Percentiles rank a stretch among this genome's conserved stretches.
Evolutionary conservation across 2,113 vertebrate genomes (phyloP).

Genomic region (Otocyon megalotis): DNA sequence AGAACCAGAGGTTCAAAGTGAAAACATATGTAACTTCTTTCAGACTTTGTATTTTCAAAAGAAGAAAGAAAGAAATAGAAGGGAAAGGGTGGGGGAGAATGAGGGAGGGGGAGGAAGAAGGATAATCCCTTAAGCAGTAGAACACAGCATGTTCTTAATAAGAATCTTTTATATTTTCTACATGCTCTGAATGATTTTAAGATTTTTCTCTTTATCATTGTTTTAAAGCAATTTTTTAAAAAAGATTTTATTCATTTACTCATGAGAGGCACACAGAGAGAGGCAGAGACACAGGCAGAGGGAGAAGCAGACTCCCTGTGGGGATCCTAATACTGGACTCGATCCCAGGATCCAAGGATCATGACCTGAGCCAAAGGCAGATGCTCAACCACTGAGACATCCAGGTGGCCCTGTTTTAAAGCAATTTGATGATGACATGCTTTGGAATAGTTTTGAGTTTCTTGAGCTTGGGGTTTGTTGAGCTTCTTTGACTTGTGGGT

Average conservation of each 20-base stretch:
- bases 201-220: conserved; percentile 20
- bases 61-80: background rate
- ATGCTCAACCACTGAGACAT: no score
- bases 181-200: conserved; percentile 17
- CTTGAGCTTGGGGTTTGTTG: background rate
- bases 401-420: background rate
- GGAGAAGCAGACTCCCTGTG: no score
- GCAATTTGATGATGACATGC: background rate
- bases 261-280: no score
- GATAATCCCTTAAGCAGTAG: background rate
- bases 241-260: no score
- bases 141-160: background rate
- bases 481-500: background rate
- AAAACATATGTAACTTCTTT: background rate
- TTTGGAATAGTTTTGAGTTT: background rate
- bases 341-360: no score
- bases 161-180: background rate
- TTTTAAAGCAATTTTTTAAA: background rate
- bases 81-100: background rate
- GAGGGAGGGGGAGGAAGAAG: background rate
- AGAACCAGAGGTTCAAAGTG: background rate
- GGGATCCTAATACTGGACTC: no score
- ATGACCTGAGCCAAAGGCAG: no score
- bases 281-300: no score
- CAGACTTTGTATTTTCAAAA: background rate